These are phyloP conservation scores for Cinclus cinclus DNA, from an alignment of 2,113 vertebrate genomes.

Conservation along the genomic window DNA sequence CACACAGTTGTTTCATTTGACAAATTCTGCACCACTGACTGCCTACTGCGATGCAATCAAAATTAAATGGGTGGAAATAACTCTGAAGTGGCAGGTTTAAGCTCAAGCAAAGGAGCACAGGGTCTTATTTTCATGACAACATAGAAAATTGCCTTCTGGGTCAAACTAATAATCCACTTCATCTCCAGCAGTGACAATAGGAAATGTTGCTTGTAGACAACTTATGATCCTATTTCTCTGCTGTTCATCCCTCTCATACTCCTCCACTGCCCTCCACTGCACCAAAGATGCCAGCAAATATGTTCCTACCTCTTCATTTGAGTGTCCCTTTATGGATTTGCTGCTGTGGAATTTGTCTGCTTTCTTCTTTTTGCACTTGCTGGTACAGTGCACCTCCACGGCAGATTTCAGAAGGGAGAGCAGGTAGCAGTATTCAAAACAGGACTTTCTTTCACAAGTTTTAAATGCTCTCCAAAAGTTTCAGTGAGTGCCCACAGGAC, in stretches of 20 bases:
- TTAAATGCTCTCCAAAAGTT: not conserved
- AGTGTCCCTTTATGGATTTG: not conserved
- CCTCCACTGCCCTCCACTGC: accelerated
- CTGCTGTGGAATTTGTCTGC: not conserved
- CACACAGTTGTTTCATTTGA: not conserved
- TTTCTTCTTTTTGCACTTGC: not conserved
- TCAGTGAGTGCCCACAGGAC: not conserved
- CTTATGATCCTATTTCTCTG: not conserved
- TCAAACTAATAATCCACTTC: not conserved
- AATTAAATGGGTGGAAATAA: conserved; percentile 63
- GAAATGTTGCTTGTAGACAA: not conserved
- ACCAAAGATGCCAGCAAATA: accelerated
- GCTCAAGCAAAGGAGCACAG: not conserved
- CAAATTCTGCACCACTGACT: conserved; percentile 18
- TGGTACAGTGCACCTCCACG: not conserved
- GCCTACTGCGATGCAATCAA: conserved; percentile 60
- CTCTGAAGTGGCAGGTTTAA: conserved; percentile 38
- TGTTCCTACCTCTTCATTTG: not conserved
- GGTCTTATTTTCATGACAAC: conserved; percentile 43
- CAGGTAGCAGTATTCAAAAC: not conserved
- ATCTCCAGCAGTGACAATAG: not conserved
- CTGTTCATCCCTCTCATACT: not conserved
- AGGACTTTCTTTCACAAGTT: not conserved
- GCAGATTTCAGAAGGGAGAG: not conserved
- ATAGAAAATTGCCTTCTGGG: not conserved